phyloP scores from a whole-genome alignment of 2,888 invertebrate species.

The Invenusta paracnida region DNA sequence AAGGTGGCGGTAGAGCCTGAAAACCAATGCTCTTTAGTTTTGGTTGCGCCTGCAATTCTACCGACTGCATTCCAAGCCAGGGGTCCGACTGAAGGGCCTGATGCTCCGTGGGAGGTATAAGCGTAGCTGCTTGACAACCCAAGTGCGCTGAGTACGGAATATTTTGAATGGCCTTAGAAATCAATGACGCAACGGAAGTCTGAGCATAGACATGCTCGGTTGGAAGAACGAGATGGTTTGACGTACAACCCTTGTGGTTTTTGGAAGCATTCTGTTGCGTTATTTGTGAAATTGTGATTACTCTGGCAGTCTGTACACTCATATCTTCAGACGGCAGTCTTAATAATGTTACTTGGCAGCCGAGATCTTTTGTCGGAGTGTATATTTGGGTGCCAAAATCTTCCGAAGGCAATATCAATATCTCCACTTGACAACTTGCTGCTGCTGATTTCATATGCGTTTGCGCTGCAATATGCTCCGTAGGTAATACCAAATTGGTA shows the following conservation, averaged over 20 bases:
- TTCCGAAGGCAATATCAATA: not conserved
- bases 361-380: not conserved
- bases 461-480: not conserved
- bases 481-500: not conserved
- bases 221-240: not conserved
- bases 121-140: not conserved
- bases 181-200: not conserved
- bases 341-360: not conserved
- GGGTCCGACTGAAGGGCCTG: not conserved
- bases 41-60: not conserved
- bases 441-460: not conserved
- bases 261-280: not conserved
- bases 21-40: not conserved
- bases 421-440: not conserved
- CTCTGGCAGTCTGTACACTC: not conserved
- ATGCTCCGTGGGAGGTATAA: not conserved
- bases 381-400: not conserved
- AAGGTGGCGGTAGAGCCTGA: not conserved
- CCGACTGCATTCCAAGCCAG: not conserved
- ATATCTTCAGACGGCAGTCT: not conserved
- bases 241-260: not conserved
- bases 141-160: not conserved
- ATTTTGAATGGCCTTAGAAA: not conserved
- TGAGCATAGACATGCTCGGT: not conserved
- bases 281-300: not conserved